Percentiles rank a stretch among this genome's conserved stretches.
Evolutionary conservation across 37 sponge, comb jelly and placozoan genomes (phyloP).

Genomic region (Geodia barretti): DNA sequence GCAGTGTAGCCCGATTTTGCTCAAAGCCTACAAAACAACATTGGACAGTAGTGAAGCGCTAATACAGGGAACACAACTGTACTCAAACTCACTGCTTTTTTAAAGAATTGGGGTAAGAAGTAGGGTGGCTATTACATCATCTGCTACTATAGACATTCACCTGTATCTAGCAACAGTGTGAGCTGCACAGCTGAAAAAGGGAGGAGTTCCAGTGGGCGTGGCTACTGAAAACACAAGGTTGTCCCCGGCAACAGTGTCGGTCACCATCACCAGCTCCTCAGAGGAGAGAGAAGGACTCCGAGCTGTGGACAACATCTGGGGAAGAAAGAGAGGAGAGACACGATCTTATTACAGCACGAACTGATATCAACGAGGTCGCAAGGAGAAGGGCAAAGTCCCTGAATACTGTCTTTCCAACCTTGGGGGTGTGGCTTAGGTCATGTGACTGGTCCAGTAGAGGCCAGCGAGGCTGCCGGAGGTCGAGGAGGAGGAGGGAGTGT

Average conservation of each 20-base stretch:
- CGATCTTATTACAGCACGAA: too few species aligned
- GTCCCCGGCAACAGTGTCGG: neutral
- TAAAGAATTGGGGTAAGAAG: neutral
- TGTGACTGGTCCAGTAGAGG: constrained; percentile 21
- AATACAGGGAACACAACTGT: too few species aligned
- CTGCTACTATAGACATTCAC: neutral
- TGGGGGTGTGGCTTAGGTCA: constrained; percentile 9
- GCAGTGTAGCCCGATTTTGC: too few species aligned
- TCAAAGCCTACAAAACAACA: too few species aligned
- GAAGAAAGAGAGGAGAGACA: too few species aligned
- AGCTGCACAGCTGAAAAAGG: neutral
- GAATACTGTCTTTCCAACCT: neutral
- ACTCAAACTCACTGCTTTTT: too few species aligned
- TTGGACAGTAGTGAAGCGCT: too few species aligned
- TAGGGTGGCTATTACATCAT: neutral
- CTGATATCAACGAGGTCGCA: too few species aligned
- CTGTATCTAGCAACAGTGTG: neutral
- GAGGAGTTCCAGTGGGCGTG: neutral
- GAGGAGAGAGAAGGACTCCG: too few species aligned
- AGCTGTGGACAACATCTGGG: neutral
- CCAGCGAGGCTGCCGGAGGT: constrained; percentile 32
- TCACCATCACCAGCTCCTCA: neutral
- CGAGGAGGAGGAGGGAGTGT: constrained; percentile 22
- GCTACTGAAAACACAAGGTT: neutral
- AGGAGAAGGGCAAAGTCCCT: too few species aligned